These are phyloP conservation scores for Eupithecia dodoneata DNA, from an alignment of 2,888 invertebrate genomes.

Conservation along the genomic window DNA sequence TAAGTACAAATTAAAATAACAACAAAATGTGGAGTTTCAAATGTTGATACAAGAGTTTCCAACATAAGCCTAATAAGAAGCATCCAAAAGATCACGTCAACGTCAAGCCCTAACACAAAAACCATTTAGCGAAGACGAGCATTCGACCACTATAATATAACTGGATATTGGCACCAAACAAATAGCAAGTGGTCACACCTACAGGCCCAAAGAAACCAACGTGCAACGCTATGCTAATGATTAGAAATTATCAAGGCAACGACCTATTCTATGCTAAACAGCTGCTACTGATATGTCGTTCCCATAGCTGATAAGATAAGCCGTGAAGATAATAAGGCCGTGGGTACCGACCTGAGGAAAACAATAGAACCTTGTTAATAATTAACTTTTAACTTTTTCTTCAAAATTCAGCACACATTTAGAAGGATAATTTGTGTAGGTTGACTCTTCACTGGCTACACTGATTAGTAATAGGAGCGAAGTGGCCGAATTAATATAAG, in stretches of 20 bases:
- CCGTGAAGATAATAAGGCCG: constrained; percentile 47
- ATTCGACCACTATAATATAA: neutral
- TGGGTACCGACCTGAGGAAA: constrained; percentile 27
- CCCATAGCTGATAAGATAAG: constrained; percentile 60
- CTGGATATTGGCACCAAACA: neutral
- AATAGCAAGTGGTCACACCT: neutral
- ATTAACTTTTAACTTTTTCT: constrained; percentile 3
- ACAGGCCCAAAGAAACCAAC: constrained; percentile 6
- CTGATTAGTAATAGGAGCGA: neutral
- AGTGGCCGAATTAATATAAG: neutral
- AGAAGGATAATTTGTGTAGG: neutral
- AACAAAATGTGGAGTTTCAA: too few species aligned
- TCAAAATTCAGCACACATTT: neutral
- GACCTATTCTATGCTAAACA: constrained; percentile 64
- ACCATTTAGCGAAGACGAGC: neutral
- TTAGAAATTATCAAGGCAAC: constrained; percentile 59
- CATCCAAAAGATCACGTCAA: neutral
- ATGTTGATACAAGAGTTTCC: too few species aligned
- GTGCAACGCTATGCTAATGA: constrained; percentile 49
- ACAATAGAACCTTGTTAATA: constrained; percentile 41
- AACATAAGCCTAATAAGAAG: too few species aligned
- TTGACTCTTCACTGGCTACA: neutral
- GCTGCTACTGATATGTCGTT: constrained; percentile 56
- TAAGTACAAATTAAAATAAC: too few species aligned
- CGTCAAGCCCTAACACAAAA: neutral